Base-by-base conservation (phyloP, 2,113 vertebrate species). In the Alethe diademata region DNA sequence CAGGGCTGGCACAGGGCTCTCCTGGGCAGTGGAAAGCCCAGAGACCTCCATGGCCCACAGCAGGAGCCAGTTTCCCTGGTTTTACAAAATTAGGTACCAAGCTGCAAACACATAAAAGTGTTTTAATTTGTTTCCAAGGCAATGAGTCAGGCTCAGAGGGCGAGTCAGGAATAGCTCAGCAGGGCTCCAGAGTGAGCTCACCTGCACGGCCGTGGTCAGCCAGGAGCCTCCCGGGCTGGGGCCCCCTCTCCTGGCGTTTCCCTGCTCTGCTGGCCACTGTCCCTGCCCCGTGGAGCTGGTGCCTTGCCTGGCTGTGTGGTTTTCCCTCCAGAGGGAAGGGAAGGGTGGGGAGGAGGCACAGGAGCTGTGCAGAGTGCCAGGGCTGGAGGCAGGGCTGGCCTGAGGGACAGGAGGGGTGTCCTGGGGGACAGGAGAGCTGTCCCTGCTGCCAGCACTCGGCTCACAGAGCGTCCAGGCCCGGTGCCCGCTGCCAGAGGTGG, bases 81-180 rank as follows among this genome's bases (percentile, higher is more conserved):
- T 97, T 88, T 94, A 74, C 95, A 91, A 65, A 97, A 94, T 90
- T 61, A 88, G 93, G 95, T 56, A 76, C 89, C 28, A 26, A 91
- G 89, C 92, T 56, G 29, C 93, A 79, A 88, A 92, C 86, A 95
- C 91, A 79, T 60, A 36, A 72, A 92, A 95, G 95, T 94, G 92
- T 95, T 97, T 96, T 94, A 95, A 97, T 93, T 96, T 93, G 98
- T 98, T 98, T 92, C 97, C 97, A 98, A 96, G 97, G 97, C 95
- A 88, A 98, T 97, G 95, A 79, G 56, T 96, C 96, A 95, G 96
- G 93, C 83, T 96, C 92, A 86, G 83, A 83, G 93, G 89, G 96
- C 81, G 40, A 69, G 95, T 70, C 96, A 96, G 87, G 97, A 97
- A 97, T 91, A 96, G 97, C 95, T 75, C 40, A 56, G 79, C 75